A percentile compares a stretch with the other conserved stretches of the same genome.
Conservation (phyloP, 2,888 invertebrate genomes). For the Pecten maximus region DNA sequence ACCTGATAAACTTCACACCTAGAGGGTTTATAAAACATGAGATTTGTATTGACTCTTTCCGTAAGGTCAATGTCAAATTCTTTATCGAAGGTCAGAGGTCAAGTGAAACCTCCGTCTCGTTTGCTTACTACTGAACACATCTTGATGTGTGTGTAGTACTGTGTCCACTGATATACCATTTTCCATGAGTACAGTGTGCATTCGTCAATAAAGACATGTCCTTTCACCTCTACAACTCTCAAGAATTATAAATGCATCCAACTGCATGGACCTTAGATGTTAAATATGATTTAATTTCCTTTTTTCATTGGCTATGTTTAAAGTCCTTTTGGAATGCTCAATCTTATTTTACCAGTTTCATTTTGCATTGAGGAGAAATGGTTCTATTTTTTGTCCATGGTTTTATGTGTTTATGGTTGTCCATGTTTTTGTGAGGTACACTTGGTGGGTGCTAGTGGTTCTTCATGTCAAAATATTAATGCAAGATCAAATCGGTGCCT, state of each 20-base stretch:
- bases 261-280: not conserved
- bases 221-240: not conserved
- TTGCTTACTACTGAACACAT: not conserved
- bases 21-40: not conserved
- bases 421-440: not conserved
- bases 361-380: not conserved
- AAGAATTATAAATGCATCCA: conserved; percentile 1
- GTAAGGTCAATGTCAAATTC: not conserved
- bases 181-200: not conserved
- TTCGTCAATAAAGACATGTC: not conserved
- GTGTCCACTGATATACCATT: not conserved
- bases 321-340: not conserved
- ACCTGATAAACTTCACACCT: not conserved
- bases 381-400: not conserved
- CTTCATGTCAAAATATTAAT: not conserved
- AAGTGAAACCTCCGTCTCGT: not conserved
- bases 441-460: not conserved
- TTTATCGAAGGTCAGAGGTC: not conserved
- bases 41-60: not conserved
- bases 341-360: not conserved
- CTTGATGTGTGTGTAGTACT: not conserved
- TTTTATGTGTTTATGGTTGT: not conserved
- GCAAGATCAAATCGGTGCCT: not conserved
- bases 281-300: not conserved
- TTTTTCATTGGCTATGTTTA: not conserved